Conservation (phyloP, 2,797 vertebrate species). For the Phataginus tetradactyla region DNA sequence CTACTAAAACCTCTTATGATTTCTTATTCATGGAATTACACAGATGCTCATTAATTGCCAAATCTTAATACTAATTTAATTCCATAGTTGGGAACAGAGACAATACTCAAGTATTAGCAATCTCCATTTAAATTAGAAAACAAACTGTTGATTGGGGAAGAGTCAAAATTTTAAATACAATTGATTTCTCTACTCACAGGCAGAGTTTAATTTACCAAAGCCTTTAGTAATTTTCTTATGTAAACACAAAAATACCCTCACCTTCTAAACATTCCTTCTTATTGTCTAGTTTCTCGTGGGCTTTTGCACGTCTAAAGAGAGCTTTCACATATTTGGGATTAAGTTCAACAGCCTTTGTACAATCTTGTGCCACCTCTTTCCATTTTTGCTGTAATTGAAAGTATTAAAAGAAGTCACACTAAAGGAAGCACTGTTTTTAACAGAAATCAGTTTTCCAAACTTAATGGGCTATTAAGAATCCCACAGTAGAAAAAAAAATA, state of each 20-base stretch:
- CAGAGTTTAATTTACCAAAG: conserved; percentile 51
- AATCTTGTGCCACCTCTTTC: conserved; percentile 97
- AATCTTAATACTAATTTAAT: conserved; percentile 42
- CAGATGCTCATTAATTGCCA: background rate
- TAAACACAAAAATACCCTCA: conserved; percentile 79
- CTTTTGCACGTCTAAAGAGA: conserved; percentile 97
- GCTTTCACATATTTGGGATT: conserved; percentile 99
- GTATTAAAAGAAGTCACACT: conserved; percentile 49
- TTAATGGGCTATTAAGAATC: background rate
- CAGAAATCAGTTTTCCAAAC: conserved; percentile 50
- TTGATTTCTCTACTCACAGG: conserved; percentile 17
- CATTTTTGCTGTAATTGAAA: conserved; percentile 93
- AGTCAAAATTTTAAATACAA: conserved; percentile 49
- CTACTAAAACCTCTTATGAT: conserved; percentile 33
- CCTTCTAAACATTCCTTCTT: conserved; percentile 99
- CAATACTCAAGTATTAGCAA: background rate
- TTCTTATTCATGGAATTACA: conserved; percentile 57
- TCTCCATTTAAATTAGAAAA: conserved; percentile 39
- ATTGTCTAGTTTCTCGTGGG: conserved; percentile 96
- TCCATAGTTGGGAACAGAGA: background rate
- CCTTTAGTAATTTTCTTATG: conserved; percentile 28
- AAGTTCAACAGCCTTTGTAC: conserved; percentile 95
- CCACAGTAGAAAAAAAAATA: background rate
- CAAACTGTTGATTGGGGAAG: background rate
- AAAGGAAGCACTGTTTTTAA: conserved; percentile 45